Evolutionary conservation across 23 tunicate species (phyloP).

Genomic region (Corella eumyota): DNA sequence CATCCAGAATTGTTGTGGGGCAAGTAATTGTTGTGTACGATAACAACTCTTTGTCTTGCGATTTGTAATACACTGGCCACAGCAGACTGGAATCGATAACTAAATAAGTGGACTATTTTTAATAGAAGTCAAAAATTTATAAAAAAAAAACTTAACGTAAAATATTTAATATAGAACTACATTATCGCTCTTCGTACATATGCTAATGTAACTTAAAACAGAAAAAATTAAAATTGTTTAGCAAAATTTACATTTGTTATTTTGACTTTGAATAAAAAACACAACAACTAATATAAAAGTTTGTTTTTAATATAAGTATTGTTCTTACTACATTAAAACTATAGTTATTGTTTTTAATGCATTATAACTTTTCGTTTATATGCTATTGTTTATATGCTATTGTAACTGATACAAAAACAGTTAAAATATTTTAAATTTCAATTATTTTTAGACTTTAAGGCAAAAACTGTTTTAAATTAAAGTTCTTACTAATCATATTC

Average conservation of each 20-base stretch:
- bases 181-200: no score
- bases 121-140: background rate
- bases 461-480: background rate
- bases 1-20: slow-evolving; percentile 27
- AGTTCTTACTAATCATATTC: slow-evolving; percentile 52
- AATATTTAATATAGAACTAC: no score
- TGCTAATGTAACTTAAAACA: no score
- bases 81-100: slow-evolving; percentile 49
- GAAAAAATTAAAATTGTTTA: no score
- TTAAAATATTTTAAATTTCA: no score
- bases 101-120: slow-evolving; percentile 5
- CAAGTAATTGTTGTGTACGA: slow-evolving; percentile 38
- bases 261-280: no score
- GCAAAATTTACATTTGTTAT: no score
- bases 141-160: background rate
- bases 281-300: no score
- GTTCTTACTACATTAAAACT: background rate
- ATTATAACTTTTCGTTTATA: background rate
- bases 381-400: no score
- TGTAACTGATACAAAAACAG: no score
- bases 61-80: slow-evolving; percentile 39
- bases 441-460: no score
- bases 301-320: no score
- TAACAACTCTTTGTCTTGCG: slow-evolving; percentile 37
- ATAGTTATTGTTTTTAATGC: background rate